Base-by-base conservation (phyloP, 2,113 vertebrate species). In the Catagonus wagneri region DNA sequence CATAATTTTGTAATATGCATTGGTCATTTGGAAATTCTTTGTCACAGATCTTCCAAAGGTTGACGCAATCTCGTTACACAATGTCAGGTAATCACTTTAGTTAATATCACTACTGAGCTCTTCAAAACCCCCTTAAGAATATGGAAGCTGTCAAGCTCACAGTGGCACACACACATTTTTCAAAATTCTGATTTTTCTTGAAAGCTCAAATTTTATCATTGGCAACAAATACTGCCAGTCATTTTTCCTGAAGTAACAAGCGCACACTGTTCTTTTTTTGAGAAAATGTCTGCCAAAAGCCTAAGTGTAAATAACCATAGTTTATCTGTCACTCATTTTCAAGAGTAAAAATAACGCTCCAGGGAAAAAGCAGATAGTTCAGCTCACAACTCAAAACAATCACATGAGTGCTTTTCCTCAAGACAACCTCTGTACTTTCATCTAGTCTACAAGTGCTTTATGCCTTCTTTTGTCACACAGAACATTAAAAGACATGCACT, bases 151-250 rank as follows among this genome's bases (percentile, higher is more conserved):
- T 74, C 29, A 71, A 71, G 44, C 7, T 84, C 20, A n/a, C 17
- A 34, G 63, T 14, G 65, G 25, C 52, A 92, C 75, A 39, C 16
- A 50, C 0, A 39, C 80, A 8, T 54, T 84, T 88, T 84, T 29
- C 52, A 61, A 93, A 94, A 65, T 71, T 27, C 66, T 27, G 11
- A 58, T 85, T 86, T 90, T 90, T 87, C 71, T 95, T 76, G 54
- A 91, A 63, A 87, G 79, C 34, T 93, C 86, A 90, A 56, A 32
- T 83, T 74, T 58, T 72, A 68, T 68, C 76, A 69, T n/a, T 71
- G 84, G 52, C 79, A 75, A 39, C 14, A 54, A 94, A 84, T 7
- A 71, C 29, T 23, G 23, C 22, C 81, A 25, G 22, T 50, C 63
- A 20, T 80, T 88, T 83, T 83, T 63, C 34, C 50, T 63, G 7